These are phyloP conservation scores for Trachelus tabidus DNA, from an alignment of 2,888 invertebrate species.

Conservation along the genomic window DNA sequence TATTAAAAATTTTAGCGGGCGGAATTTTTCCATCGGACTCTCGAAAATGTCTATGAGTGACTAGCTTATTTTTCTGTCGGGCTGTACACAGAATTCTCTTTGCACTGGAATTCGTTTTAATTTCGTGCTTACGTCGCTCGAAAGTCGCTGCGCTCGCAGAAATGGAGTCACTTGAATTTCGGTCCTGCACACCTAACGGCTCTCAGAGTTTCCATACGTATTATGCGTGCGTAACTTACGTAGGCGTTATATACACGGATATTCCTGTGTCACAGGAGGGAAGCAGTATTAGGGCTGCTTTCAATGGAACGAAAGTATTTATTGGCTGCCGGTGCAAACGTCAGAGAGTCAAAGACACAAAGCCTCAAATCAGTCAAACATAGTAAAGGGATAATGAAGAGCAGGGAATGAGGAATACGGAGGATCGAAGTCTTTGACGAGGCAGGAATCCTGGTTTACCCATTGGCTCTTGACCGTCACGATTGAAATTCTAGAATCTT, in stretches of 20 bases:
- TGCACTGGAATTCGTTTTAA: neutral
- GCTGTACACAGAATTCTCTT: neutral
- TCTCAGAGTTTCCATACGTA: neutral
- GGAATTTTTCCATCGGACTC: neutral
- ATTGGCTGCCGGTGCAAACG: neutral
- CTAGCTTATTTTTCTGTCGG: neutral
- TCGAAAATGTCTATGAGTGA: neutral
- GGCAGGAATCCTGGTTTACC: neutral
- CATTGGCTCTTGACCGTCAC: neutral
- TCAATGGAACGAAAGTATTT: neutral
- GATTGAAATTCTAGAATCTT: neutral
- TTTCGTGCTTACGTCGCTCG: neutral
- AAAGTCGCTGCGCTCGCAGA: neutral
- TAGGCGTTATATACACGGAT: neutral
- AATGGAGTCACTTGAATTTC: neutral
- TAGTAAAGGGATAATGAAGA: neutral
- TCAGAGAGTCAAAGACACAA: neutral
- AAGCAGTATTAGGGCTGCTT: neutral
- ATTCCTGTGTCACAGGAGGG: neutral
- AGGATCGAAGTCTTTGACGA: neutral
- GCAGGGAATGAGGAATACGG: neutral
- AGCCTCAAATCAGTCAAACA: neutral
- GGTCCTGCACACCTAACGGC: neutral
- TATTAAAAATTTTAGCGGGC: neutral
- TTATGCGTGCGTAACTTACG: neutral